These are phyloP conservation scores for Carapus acus DNA, from an alignment of 2,797 vertebrate species.

Conservation along the genomic window DNA sequence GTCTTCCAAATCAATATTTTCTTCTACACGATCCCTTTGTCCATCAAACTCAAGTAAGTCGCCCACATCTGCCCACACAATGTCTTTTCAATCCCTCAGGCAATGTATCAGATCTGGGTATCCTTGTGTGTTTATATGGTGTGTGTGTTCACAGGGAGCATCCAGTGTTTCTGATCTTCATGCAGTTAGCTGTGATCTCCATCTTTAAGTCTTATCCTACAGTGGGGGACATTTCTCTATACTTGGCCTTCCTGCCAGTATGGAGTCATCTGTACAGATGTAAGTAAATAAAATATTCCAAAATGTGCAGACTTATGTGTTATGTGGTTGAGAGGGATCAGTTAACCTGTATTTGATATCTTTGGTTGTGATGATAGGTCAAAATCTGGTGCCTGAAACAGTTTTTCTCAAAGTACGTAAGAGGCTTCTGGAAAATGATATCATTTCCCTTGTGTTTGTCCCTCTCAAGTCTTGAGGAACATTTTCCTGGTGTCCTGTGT, in stretches of 20 bases:
- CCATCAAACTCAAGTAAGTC: conserved; percentile 93
- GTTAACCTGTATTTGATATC: too few relatives aligned
- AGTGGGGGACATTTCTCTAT: conserved; percentile 89
- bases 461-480: conserved; percentile 84
- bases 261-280: conserved; percentile 96
- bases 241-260: conserved; percentile 92
- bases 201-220: conserved; percentile 99
- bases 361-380: too few relatives aligned
- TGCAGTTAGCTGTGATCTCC: conserved; percentile 92
- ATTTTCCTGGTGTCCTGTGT: conserved; percentile 93
- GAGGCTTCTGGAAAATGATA: neutral
- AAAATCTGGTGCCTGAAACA: too few relatives aligned
- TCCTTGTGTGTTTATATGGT: too few relatives aligned
- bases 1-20: conserved; percentile 99
- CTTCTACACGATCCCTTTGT: conserved; percentile 95
- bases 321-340: too few relatives aligned
- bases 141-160: conserved; percentile 78
- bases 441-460: neutral
- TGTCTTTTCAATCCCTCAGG: too few relatives aligned
- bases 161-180: conserved; percentile 94
- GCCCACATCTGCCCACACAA: neutral
- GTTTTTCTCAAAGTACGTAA: too few relatives aligned
- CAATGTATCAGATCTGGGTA: too few relatives aligned
- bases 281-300: conserved; percentile 63
- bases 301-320: too few relatives aligned